A percentile compares a stretch with the other conserved stretches of the same genome.
These are phyloP conservation scores for Eilema caniola DNA, from an alignment of 2,888 invertebrate species.

Conservation along the genomic window DNA sequence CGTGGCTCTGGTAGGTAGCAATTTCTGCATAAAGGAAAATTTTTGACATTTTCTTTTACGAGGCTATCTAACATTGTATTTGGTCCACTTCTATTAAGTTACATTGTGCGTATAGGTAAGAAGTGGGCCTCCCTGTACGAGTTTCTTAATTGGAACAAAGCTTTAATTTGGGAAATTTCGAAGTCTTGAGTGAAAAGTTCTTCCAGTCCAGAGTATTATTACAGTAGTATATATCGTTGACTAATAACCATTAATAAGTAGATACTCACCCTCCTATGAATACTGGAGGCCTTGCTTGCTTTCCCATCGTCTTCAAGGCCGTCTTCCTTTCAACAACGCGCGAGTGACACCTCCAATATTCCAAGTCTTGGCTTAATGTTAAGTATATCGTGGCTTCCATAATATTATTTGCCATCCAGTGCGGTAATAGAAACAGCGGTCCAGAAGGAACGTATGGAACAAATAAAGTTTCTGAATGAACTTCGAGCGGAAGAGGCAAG, in stretches of 20 bases:
- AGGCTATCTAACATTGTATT: no score
- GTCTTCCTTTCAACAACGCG: not conserved
- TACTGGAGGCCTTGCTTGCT: not conserved
- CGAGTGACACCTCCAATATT: not conserved
- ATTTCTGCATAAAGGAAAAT: not conserved
- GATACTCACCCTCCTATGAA: not conserved
- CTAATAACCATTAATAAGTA: no score
- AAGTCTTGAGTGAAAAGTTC: no score
- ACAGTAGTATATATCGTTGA: no score
- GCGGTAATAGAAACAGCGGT: constrained; percentile 79
- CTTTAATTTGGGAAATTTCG: no score
- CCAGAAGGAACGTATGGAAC: constrained; percentile 76
- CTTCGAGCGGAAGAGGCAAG: constrained; percentile 64
- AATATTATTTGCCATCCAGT: constrained; percentile 51
- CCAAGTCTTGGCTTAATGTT: not conserved
- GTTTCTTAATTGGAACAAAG: no score
- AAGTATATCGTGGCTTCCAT: no score
- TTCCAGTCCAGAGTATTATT: no score
- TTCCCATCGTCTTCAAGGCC: not conserved
- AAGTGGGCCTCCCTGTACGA: no score
- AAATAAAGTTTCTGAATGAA: constrained; percentile 71
- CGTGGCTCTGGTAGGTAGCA: not conserved
- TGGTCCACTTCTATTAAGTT: no score
- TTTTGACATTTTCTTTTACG: no score
- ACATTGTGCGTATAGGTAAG: no score